phyloP scores from a whole-genome alignment of 2,888 invertebrate species.

The Netelia fuscicornis region DNA sequence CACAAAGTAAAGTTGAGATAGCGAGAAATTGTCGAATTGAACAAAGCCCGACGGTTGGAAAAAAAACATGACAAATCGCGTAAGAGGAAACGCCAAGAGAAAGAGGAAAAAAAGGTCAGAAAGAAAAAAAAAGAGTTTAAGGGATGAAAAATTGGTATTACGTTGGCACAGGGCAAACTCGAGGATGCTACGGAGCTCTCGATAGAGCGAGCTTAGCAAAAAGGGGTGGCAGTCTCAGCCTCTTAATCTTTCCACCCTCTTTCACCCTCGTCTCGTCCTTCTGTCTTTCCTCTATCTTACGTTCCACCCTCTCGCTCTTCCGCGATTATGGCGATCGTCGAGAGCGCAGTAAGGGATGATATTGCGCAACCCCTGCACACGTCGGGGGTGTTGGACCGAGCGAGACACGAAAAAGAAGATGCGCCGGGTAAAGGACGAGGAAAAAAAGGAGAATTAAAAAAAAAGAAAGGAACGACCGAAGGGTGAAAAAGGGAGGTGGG shows the following conservation, averaged over 20 bases:
- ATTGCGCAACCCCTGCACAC: not conserved
- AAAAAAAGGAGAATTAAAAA: not conserved
- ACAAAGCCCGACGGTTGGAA: not conserved
- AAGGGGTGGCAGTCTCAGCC: slow-evolving; percentile 49
- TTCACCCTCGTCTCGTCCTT: slow-evolving; percentile 3
- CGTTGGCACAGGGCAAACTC: slow-evolving; percentile 13
- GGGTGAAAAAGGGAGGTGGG: slow-evolving; percentile 20
- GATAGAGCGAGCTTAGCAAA: slow-evolving; percentile 36
- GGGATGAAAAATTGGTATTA: slow-evolving; percentile 26
- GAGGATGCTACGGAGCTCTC: slow-evolving; percentile 37
- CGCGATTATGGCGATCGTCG: slow-evolving; percentile 13
- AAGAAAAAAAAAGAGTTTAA: slow-evolving; percentile 13
- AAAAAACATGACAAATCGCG: slow-evolving; percentile 4
- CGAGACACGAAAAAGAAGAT: slow-evolving; percentile 30
- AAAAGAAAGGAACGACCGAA: slow-evolving; percentile 14
- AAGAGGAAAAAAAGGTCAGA: not conserved
- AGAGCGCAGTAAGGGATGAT: slow-evolving; percentile 21
- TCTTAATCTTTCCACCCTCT: slow-evolving; percentile 63
- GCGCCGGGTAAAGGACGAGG: not conserved
- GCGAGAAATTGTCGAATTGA: not conserved
- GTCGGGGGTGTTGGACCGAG: slow-evolving; percentile 48
- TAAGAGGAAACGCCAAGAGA: not conserved
- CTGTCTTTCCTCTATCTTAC: not conserved
- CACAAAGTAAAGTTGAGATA: not conserved
- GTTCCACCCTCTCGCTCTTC: not conserved